phyloP scores from a whole-genome alignment of 2,113 vertebrate genomes.

The Antechinus stuartii region DNA sequence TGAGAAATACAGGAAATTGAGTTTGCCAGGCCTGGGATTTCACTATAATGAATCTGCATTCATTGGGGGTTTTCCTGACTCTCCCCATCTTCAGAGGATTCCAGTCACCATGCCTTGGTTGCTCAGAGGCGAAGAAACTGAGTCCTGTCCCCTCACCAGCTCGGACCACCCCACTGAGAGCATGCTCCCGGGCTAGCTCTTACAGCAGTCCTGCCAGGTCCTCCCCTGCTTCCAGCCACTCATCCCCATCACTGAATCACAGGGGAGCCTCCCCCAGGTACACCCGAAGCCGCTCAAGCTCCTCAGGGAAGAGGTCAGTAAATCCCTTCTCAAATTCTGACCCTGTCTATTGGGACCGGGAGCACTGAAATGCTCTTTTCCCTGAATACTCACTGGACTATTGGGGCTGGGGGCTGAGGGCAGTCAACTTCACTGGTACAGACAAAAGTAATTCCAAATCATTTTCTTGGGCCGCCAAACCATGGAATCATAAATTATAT shows the following conservation, averaged over 20 bases:
- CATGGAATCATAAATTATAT: neutral
- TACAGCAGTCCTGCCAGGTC: slow-evolving; percentile 82
- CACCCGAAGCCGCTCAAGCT: slow-evolving; percentile 88
- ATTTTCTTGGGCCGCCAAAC: neutral
- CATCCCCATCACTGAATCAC: slow-evolving; percentile 81
- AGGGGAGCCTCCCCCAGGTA: slow-evolving; percentile 84
- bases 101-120: slow-evolving; percentile 83
- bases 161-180: slow-evolving; percentile 76
- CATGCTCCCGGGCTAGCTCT: slow-evolving; percentile 82
- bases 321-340: neutral
- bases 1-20: neutral
- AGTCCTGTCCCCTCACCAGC: slow-evolving; percentile 67
- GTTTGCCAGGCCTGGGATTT: neutral
- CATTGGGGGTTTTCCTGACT: neutral
- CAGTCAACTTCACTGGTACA: neutral
- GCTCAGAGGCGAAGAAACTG: slow-evolving; percentile 81
- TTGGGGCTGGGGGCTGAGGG: neutral
- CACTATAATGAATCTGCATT: neutral
- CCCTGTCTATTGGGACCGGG: neutral
- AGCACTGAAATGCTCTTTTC: neutral
- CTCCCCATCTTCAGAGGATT: slow-evolving; percentile 81
- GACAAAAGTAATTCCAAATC: neutral
- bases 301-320: slow-evolving; percentile 87
- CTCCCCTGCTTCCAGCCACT: slow-evolving; percentile 86
- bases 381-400: neutral